Evolutionary conservation across 2,888 invertebrate genomes (phyloP).

Genomic region (Trachelus tabidus): DNA sequence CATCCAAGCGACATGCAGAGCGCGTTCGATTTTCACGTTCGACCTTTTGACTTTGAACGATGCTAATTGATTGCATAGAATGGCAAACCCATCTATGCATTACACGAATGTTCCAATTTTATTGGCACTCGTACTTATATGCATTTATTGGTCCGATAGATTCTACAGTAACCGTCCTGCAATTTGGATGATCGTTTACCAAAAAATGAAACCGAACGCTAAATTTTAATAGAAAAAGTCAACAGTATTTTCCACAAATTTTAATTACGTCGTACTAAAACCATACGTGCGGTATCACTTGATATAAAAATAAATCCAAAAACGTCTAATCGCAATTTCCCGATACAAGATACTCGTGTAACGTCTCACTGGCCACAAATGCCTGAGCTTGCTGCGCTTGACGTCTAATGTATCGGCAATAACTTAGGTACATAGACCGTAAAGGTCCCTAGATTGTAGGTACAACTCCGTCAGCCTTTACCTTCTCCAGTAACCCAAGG

Average conservation of each 20-base stretch:
- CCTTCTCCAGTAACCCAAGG: too few species aligned
- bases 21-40: constrained; percentile 26
- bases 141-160: background rate
- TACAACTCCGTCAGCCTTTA: too few species aligned
- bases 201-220: background rate
- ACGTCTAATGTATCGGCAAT: constrained; percentile 57
- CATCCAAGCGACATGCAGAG: background rate
- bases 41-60: constrained; percentile 49
- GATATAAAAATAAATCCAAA: background rate
- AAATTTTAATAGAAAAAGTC: background rate
- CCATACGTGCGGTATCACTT: background rate
- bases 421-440: constrained; percentile 41
- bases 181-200: background rate
- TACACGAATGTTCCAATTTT: background rate
- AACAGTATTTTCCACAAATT: constrained; percentile 5
- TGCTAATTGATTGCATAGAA: constrained; percentile 5
- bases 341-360: constrained; percentile 1
- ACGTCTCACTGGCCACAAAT: constrained; percentile 16
- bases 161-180: background rate
- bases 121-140: background rate
- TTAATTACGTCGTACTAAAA: constrained; percentile 1
- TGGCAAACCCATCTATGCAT: background rate
- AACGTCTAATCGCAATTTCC: too few species aligned
- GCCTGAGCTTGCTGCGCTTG: constrained; percentile 41
- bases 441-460: too few species aligned